Evolutionary conservation across 2,888 invertebrate genomes (phyloP).

Genomic region (Ornithoptera alexandrae): DNA sequence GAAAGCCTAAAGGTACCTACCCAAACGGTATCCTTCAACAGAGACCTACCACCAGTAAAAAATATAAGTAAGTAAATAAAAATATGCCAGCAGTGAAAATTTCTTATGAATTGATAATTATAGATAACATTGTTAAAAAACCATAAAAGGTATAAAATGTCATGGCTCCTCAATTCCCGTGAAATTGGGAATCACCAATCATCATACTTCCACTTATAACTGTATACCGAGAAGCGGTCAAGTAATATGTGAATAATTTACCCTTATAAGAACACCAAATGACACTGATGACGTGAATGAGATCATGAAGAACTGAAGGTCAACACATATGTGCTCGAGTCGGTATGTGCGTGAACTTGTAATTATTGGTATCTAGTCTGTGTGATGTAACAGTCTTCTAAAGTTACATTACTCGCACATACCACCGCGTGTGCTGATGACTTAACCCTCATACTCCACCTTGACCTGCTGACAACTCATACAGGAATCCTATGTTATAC

Average conservation of each 20-base stretch:
- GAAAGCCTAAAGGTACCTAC: too few species aligned
- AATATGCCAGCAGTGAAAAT: too few species aligned
- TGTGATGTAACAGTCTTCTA: too few species aligned
- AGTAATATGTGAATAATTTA: conserved; percentile 6
- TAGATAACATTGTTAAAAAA: neutral
- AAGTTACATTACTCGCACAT: too few species aligned
- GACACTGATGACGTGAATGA: conserved; percentile 7
- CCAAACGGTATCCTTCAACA: too few species aligned
- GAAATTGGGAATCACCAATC: conserved; percentile 7
- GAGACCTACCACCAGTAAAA: too few species aligned
- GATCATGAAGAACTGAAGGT: conserved; percentile 6
- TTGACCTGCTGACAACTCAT: conserved; percentile 16
- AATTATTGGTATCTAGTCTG: too few species aligned
- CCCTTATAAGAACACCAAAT: conserved; percentile 10
- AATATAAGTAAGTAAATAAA: too few species aligned
- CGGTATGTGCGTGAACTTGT: too few species aligned
- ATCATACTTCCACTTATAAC: conserved; percentile 1
- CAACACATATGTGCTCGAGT: neutral
- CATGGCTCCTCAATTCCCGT: neutral
- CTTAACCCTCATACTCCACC: neutral
- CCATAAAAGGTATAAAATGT: conserved; percentile 3
- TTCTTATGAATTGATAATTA: too few species aligned
- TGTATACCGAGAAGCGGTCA: conserved; percentile 5
- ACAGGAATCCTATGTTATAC: conserved; percentile 8
- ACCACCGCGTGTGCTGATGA: neutral